Base-by-base conservation (phyloP, 1,140 invertebrate genomes). In the Teleopsis dalmanni region DNA sequence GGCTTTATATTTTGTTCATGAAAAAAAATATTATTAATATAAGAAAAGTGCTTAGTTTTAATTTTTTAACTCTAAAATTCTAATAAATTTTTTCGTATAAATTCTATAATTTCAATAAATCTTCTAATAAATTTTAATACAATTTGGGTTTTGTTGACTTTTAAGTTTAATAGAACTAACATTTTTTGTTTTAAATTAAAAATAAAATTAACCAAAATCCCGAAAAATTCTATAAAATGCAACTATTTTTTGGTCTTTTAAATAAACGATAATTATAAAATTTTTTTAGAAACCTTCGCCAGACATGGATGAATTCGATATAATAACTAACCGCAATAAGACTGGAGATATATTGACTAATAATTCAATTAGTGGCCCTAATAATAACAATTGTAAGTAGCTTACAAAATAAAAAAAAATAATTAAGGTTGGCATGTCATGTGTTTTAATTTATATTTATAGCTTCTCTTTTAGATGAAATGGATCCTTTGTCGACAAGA, bases 231-330 rank as follows among this genome's bases (percentile, higher is more conserved):
- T 45, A 2, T n/a, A 0, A 34, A 31, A 36, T 1, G 40, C 35
- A n/a, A 41, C 36, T 5, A 44, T 49, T 25, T 48, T 51, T 19
- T 18, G 14, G 31, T n/a, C 23, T n/a, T 43, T 19, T 27, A 22
- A n/a, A 40, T 40, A 26, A n/a, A n/a, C n/a, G 16, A 5, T 26
- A 5, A 10, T 19, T n/a, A 35, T 19, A 14, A 23, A 11, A 22
- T 16, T 51, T 22, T 25, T 21, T 45, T 55, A 67, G 64, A 67
- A 66, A 57, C 50, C 56, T 33, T 58, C 81, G n/a, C 79, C 80
- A 5, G 84, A 87, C 68, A 73, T 88, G 58, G 85, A 88, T 68
- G 87, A 91, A 66, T 91, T 91, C 65, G 86, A 90, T 70, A 75
- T 85, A 36, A 84, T 91, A 53, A 83, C 83, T 31, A 88, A 88